phyloP scores from a whole-genome alignment of 2,888 invertebrate species.

The Junonia oenone region DNA sequence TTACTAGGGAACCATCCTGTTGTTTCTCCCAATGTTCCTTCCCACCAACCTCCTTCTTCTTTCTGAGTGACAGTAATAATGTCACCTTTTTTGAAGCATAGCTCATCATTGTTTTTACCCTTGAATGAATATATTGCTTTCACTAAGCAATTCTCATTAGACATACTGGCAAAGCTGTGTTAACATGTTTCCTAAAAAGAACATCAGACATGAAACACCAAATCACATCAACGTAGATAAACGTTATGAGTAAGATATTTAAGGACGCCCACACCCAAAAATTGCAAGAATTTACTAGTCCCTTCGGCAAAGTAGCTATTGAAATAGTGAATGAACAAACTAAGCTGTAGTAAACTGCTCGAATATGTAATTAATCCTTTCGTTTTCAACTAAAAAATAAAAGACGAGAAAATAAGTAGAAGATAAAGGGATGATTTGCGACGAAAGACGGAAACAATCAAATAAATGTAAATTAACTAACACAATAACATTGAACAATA shows the following conservation, averaged over 20 bases:
- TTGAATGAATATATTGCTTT: constrained; percentile 96
- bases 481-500: background rate
- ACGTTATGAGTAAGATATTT: constrained; percentile 10
- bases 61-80: constrained; percentile 97
- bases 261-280: constrained; percentile 25
- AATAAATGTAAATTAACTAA: background rate
- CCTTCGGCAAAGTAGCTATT: constrained; percentile 1
- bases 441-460: background rate
- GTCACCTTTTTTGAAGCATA: constrained; percentile 97
- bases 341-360: constrained; percentile 1
- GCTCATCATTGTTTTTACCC: constrained; percentile 98
- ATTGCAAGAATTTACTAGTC: constrained; percentile 10
- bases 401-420: background rate
- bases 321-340: background rate
- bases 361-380: background rate
- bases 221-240: constrained; percentile 9
- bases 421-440: background rate
- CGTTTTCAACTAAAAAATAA: background rate
- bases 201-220: constrained; percentile 2
- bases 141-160: constrained; percentile 84
- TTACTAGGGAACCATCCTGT: constrained; percentile 99
- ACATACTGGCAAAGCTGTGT: constrained; percentile 65
- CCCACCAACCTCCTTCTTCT: constrained; percentile 99
- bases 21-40: constrained; percentile 95
- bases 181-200: constrained; percentile 51